phyloP scores from a whole-genome alignment of 2,113 vertebrate genomes.

The Tychaedon coryphoeus region DNA sequence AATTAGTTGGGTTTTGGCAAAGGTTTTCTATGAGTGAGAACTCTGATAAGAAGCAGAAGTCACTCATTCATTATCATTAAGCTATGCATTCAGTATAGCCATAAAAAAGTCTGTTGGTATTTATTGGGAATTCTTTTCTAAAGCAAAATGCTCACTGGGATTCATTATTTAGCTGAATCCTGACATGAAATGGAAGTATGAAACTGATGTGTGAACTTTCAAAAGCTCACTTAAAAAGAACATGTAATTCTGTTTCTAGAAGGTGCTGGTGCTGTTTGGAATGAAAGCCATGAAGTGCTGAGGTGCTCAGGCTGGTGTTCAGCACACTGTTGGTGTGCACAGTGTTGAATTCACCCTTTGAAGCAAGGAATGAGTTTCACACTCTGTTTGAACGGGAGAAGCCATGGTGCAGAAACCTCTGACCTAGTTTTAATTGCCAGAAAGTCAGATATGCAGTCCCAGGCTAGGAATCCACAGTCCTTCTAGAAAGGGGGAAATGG shows the following conservation, averaged over 20 bases:
- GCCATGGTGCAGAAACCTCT: not conserved
- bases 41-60: not conserved
- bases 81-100: not conserved
- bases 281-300: not conserved
- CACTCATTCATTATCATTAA: not conserved
- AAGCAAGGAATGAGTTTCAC: not conserved
- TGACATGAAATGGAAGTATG: not conserved
- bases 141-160: not conserved
- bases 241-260: not conserved
- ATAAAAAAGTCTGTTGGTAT: not conserved
- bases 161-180: not conserved
- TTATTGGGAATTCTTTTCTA: not conserved
- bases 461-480: not conserved
- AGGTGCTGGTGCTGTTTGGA: not conserved
- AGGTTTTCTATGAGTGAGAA: not conserved
- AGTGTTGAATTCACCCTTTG: not conserved
- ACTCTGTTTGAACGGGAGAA: not conserved
- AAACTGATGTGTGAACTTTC: not conserved
- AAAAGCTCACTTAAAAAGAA: not conserved
- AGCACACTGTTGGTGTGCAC: fast-evolving
- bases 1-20: not conserved
- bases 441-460: not conserved
- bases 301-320: not conserved
- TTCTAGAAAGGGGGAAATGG: not conserved
- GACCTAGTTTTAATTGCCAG: not conserved